Evolutionary conservation across 2,797 vertebrate species (phyloP), one percentile per base, ranked within the genome.

Genomic region (Phalanger gymnotis): DNA sequence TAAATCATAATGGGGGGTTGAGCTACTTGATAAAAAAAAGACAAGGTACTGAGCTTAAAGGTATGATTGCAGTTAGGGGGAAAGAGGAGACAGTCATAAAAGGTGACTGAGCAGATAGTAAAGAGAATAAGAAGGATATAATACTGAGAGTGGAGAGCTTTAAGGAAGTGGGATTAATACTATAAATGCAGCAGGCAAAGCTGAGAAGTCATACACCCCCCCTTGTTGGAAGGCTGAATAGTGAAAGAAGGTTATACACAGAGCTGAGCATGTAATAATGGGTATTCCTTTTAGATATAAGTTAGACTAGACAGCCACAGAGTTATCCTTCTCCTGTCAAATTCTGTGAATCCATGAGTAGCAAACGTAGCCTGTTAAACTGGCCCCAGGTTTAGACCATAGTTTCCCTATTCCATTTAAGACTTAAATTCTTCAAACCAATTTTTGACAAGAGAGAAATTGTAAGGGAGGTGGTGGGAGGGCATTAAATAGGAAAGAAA

Each of bases 1-100:
- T 53, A 92, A 94, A 55, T 53, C 94, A 92, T 90, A 91, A 87
- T 56, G 89, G 61, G 58, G 14, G 14, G 51, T 1, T 10, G 54
- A 94, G 81, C 52, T 91, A 58, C 90, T 66, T 90, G 53, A 93
- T 40, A 94, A 0, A 94, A 92, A 58, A 52, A 52, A n/a, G 2
- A 94, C 52, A 90, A 94, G 89, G 94, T 94, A 40, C 0, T 73
- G 92, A 81, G 54, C 22, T 3, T 52, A 73, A 28, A 87, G 34
- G 54, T 94, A 66, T 94, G 81, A 30, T 91, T 12, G 16, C 27
- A 91, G 2, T n/a, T 54, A 56, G 55, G 53, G 61, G 57, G 52
- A 40, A 90, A 94, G 95, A 66, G 34, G 61, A n/a, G n/a, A n/a
- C n/a, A n/a, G 61, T 66, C 34, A 93, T 34, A 73, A 91, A 96